A percentile compares a stretch with the other conserved stretches of the same genome.
Evolutionary conservation across 2,888 invertebrate genomes (phyloP).

Genomic region (Sarcophaga carnaria): DNA sequence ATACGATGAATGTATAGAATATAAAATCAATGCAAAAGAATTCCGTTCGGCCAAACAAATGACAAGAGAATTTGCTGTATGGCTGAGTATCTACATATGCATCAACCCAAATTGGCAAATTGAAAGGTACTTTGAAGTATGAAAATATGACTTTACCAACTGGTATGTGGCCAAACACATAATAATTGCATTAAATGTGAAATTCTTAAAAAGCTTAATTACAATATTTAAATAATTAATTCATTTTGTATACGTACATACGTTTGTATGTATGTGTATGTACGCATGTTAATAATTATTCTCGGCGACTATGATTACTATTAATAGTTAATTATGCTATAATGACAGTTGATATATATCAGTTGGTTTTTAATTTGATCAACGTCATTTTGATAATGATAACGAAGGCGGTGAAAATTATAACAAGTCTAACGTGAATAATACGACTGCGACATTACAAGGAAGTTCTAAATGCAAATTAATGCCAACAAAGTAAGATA

Average conservation of each 20-base stretch:
- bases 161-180: not conserved
- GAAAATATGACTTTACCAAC: not conserved
- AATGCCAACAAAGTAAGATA: too few relatives aligned
- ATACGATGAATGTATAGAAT: slow-evolving; percentile 18
- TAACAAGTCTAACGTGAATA: too few relatives aligned
- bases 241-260: slow-evolving; percentile 10
- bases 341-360: too few relatives aligned
- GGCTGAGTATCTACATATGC: not conserved
- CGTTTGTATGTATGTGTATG: too few relatives aligned
- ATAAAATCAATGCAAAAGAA: slow-evolving; percentile 33
- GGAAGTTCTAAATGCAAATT: too few relatives aligned
- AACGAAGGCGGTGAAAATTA: too few relatives aligned
- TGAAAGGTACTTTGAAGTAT: not conserved
- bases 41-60: not conserved
- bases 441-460: too few relatives aligned
- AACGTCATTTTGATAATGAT: too few relatives aligned
- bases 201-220: not conserved
- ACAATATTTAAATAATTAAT: slow-evolving; percentile 60
- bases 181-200: not conserved
- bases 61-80: not conserved
- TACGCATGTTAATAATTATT: not conserved
- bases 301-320: not conserved
- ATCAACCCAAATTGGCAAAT: not conserved
- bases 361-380: too few relatives aligned
- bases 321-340: too few relatives aligned